Base-by-base conservation (phyloP, 1,140 invertebrate species). In the Gryon sp. region DNA sequence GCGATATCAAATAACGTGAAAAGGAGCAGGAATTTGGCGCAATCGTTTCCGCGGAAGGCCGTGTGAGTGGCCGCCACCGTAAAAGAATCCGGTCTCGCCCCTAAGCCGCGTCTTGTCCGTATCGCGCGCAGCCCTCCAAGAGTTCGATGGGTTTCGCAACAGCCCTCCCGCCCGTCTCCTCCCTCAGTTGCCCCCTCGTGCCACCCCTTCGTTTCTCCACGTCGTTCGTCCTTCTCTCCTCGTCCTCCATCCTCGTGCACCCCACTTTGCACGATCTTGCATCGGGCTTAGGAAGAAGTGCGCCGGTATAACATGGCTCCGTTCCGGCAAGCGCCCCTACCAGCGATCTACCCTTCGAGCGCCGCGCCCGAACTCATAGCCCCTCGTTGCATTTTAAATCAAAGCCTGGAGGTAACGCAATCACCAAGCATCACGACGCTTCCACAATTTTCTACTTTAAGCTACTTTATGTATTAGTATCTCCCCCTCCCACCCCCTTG, bases 361-460 rank as follows among this genome's bases (percentile, higher is more conserved):
- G 59, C 66, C 62, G 72, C 65, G 43, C 76, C 76, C 59, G 36
- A 63, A 52, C 75, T 74, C 80, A 40, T 76, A 76, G 82, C 83
- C 86, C 84, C 83, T 85, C 86, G 86, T 86, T 88, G 86, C 84
- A 89, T 89, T 89, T 89, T 89, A 89, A 89, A 89, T 89, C 87
- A 89, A 89, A 89, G 87, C 87, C 87, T 80, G 82, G 84, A 88
- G 87, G 87, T 88, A 89, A 89, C 87, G 87, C 87, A 89, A 89
- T 88, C 87, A 89, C 86, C 87, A 85, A 81, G 87, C 87, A 89
- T 89, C 87, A 89, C 87, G 87, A 88, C 87, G 87, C 87, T 88
- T 89, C 87, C 87, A 89, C 87, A 89, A 89, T 89, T 88, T 89
- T 89, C 87, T 89, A 89, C 87, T 89, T 89, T 89, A 89, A 89